Evolutionary conservation across 1,140 invertebrate genomes (phyloP).

Genomic region (Oppia nitens): DNA sequence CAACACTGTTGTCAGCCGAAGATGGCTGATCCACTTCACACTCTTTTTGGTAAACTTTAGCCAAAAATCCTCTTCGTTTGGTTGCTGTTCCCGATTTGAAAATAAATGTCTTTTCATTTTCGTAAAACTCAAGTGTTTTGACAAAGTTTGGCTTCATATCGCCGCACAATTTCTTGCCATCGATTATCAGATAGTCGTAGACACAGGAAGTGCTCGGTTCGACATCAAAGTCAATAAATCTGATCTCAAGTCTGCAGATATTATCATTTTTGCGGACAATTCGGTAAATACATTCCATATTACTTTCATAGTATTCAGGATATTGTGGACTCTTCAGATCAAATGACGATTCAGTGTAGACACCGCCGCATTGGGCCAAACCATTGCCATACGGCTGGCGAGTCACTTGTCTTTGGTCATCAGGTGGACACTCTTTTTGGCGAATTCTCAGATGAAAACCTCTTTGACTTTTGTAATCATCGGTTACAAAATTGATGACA

Average conservation of each 20-base stretch:
- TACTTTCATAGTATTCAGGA: slow-evolving; percentile 18
- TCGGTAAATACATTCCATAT: slow-evolving; percentile 20
- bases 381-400: neutral
- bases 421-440: slow-evolving; percentile 15
- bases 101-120: slow-evolving; percentile 17
- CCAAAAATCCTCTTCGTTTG: slow-evolving; percentile 15
- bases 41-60: slow-evolving; percentile 17
- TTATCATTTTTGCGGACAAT: slow-evolving; percentile 11
- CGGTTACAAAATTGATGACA: slow-evolving; percentile 9
- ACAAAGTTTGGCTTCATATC: slow-evolving; percentile 3
- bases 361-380: slow-evolving; percentile 13
- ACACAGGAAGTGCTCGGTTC: slow-evolving; percentile 17
- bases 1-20: neutral
- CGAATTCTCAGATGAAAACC: slow-evolving; percentile 11
- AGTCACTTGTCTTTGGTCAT: neutral
- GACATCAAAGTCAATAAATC: slow-evolving; percentile 21
- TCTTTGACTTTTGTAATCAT: neutral
- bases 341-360: slow-evolving; percentile 10
- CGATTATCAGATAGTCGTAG: slow-evolving; percentile 17
- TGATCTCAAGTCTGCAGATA: slow-evolving; percentile 20
- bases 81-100: slow-evolving; percentile 13
- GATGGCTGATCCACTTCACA: neutral
- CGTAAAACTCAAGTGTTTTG: neutral
- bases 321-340: slow-evolving; percentile 21
- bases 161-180: slow-evolving; percentile 12